Evolutionary conservation across 2,888 invertebrate genomes (phyloP), one percentile per base, ranked within the genome.

Genomic region (Cheilosia variabilis): DNA sequence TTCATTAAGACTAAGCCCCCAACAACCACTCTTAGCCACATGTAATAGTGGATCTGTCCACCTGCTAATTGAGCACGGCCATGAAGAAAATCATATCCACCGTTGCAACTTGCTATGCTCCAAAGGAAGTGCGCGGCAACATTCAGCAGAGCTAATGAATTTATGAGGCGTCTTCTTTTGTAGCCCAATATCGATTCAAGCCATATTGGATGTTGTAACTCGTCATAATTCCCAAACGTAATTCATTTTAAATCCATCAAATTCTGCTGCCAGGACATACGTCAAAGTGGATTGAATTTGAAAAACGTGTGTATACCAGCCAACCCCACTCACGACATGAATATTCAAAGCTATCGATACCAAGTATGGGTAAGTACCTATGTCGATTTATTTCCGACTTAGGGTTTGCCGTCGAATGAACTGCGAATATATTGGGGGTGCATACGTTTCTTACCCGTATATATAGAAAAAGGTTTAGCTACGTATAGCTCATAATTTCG

Each of bases 271-370:
- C 69, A 50, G 45, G 69, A 71, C 80, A 80, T 69, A 76, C 75
- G 66, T 80, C 80, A 76, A 80, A 80, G 34, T 52, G 65, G 45
- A 80, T 71, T 19, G 17, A 10, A 37, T 37, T 13, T 75, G 65
- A 41, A 57, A 63, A 66, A 58, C 53, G 62, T 75, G 79, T 69
- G 34, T n/a, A 19, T 15, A 9, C 37, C 31, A 41, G 19, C 37
- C 57, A 63, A 31, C 45, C 55, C 24, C 62, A 57, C 22, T 7
- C 34, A 37, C 22, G 27, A 17, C 75, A 86, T 86, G 86, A 76
- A 86, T 86, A 86, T 86, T 86, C 86, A 86, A 77, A 81, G 75
- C 62, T 75, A 86, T 81, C 76, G 76, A 81, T 81, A 66, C n/a
- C 69, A 57, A 55, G 66, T 58, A 84, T 53, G 41, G 69, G 75